Conservation (phyloP, 2,113 vertebrate species). For the Neolamprologus longior region DNA sequence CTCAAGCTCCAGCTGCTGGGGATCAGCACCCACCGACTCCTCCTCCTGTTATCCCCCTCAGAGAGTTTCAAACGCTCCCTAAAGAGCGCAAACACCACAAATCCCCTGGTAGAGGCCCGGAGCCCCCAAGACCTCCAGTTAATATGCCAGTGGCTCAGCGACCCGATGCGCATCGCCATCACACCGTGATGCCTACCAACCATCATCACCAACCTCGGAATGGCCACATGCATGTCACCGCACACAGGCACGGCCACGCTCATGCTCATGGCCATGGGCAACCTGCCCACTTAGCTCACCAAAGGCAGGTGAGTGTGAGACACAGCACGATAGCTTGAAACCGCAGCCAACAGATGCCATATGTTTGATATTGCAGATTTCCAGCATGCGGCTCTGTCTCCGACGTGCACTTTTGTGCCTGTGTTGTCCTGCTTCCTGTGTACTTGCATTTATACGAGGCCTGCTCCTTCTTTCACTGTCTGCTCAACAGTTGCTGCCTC, state of each 20-base stretch:
- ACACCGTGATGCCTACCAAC: neutral
- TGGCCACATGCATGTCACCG: neutral
- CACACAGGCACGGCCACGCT: neutral
- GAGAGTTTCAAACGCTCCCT: constrained; percentile 60
- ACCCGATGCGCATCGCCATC: neutral
- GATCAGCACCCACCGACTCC: constrained; percentile 37
- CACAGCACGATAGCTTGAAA: neutral
- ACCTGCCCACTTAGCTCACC: constrained; percentile 6
- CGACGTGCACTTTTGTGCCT: neutral
- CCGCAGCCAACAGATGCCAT: neutral
- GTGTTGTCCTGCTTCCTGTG: neutral
- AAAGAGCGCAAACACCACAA: constrained; percentile 18
- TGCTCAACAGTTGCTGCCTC: neutral
- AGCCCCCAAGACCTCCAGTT: constrained; percentile 23
- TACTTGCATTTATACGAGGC: neutral
- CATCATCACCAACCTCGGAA: constrained; percentile 31
- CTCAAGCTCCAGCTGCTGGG: neutral
- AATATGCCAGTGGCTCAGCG: constrained; percentile 24
- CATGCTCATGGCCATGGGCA: neutral
- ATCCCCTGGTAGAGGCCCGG: neutral
- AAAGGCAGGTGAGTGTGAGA: constrained; percentile 53
- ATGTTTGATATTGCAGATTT: neutral
- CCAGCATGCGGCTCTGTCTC: neutral
- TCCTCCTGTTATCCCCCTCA: constrained; percentile 55
- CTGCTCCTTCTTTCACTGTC: neutral